These are phyloP conservation scores for Mus pahari DNA, from an alignment of 2,113 vertebrate genomes.

Conservation along the genomic window DNA sequence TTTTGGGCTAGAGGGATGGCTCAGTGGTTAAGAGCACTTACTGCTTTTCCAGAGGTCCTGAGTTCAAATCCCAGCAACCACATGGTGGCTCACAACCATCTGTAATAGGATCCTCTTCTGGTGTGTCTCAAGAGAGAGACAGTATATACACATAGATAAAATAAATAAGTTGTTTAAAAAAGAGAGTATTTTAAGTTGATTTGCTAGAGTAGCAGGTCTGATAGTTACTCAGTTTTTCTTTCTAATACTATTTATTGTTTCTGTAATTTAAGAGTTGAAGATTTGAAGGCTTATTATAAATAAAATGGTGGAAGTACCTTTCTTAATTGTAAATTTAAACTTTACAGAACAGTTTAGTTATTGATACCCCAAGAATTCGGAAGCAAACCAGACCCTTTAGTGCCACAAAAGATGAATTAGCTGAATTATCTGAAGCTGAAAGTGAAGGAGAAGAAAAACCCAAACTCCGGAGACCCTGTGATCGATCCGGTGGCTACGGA, in stretches of 20 bases:
- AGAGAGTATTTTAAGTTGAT: neutral
- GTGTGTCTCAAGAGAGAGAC: too few species aligned
- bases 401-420: constrained; percentile 97
- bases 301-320: constrained; percentile 38
- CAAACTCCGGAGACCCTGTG: constrained; percentile 94
- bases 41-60: too few species aligned
- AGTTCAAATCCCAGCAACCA: too few species aligned
- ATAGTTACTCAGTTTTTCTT: constrained; percentile 42
- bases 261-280: constrained; percentile 39
- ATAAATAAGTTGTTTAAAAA: neutral
- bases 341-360: constrained; percentile 98
- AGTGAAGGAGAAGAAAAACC: constrained; percentile 96
- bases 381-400: constrained; percentile 98
- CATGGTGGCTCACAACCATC: too few species aligned
- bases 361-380: constrained; percentile 97
- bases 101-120: too few species aligned
- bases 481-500: constrained; percentile 95
- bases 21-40: too few species aligned
- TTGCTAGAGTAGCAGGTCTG: neutral
- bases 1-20: too few species aligned
- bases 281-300: constrained; percentile 8
- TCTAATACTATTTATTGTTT: constrained; percentile 40
- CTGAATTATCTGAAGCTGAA: constrained; percentile 96
- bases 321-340: constrained; percentile 62
- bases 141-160: too few species aligned